These are phyloP conservation scores for Styela plicata DNA, from an alignment of 23 tunicate genomes.

Conservation along the genomic window DNA sequence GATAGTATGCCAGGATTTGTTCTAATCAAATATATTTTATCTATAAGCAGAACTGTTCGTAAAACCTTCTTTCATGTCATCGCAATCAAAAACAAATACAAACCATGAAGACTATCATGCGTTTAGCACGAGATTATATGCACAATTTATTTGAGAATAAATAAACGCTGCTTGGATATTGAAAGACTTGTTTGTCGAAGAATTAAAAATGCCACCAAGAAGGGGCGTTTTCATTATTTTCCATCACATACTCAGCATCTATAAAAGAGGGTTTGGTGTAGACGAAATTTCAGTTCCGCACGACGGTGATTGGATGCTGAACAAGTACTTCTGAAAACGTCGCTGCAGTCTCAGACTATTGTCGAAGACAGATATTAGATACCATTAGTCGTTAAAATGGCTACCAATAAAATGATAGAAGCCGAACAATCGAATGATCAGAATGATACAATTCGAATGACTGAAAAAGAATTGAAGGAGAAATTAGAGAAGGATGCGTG, in stretches of 20 bases:
- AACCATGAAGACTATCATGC: neutral
- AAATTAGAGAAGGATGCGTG: slow-evolving; percentile 33
- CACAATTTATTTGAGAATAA: neutral
- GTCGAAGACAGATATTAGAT: neutral
- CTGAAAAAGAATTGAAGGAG: neutral
- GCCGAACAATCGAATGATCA: neutral
- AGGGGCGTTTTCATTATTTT: neutral
- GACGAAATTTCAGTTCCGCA: too few relatives aligned
- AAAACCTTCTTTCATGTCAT: too few relatives aligned
- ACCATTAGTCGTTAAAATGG: neutral
- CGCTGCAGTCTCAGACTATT: neutral
- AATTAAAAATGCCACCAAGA: neutral
- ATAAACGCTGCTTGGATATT: neutral
- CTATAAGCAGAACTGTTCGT: too few relatives aligned
- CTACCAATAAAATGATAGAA: neutral
- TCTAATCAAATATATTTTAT: too few relatives aligned
- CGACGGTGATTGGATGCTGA: too few relatives aligned
- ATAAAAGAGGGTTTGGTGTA: too few relatives aligned
- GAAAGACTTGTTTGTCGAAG: neutral
- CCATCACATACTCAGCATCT: too few relatives aligned
- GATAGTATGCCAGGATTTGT: too few relatives aligned
- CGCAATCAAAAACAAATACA: too few relatives aligned
- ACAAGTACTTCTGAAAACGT: too few relatives aligned
- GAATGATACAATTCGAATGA: neutral
- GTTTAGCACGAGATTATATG: neutral